Conservation (phyloP, 1,140 invertebrate species). For the Plectrocnemia conspersa region DNA sequence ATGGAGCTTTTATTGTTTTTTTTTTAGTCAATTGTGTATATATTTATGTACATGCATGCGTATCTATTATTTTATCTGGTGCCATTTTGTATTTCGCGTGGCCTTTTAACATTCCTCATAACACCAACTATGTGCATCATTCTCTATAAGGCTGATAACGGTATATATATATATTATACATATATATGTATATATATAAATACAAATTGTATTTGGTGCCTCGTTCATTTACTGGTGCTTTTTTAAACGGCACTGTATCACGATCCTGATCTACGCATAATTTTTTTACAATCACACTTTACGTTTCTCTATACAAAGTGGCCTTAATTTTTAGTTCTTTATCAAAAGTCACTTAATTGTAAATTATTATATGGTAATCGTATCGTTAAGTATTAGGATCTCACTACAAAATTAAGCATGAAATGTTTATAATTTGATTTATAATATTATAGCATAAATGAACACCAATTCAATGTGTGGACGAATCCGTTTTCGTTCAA, state of each 20-base stretch:
- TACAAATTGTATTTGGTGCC: conserved; percentile 3
- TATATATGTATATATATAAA: conserved; percentile 13
- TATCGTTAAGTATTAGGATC: conserved; percentile 18
- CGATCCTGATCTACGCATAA: background rate
- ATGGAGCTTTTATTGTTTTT: background rate
- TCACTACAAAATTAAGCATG: conserved; percentile 16
- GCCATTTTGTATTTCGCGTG: conserved; percentile 31
- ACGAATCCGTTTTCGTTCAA: background rate
- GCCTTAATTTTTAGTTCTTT: conserved; percentile 6
- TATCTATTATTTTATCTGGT: conserved; percentile 12
- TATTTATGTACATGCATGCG: background rate
- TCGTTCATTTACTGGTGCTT: background rate
- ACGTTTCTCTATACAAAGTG: too few species aligned
- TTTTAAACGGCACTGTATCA: background rate
- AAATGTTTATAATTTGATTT: conserved; percentile 1
- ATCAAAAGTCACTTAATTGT: conserved; percentile 2
- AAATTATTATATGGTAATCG: background rate
- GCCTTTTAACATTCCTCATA: conserved; percentile 34
- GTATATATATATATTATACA: conserved; percentile 28
- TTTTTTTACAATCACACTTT: conserved; percentile 9
- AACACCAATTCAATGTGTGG: conserved; percentile 10
- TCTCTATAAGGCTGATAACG: conserved; percentile 34
- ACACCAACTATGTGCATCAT: conserved; percentile 32
- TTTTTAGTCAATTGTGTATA: background rate
- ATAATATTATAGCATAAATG: background rate